phyloP scores from a whole-genome alignment of 1,140 invertebrate genomes.

The Saxidomus purpurata region DNA sequence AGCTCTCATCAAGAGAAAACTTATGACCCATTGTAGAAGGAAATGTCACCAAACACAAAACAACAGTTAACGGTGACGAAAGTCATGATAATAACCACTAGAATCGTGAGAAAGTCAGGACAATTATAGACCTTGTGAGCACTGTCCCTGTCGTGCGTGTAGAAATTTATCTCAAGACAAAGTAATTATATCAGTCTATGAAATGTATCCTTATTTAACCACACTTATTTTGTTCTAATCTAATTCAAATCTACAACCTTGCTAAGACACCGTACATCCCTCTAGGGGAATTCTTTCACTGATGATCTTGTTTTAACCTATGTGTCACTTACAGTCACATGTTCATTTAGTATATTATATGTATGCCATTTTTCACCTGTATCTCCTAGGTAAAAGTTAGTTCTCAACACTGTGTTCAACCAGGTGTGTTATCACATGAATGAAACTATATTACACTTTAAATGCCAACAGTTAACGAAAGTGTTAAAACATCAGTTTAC shows the following conservation, averaged over 20 bases:
- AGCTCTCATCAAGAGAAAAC: background rate
- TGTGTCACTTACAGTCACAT: conserved; percentile 21
- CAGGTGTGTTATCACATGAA: background rate
- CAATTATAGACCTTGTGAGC: conserved; percentile 37
- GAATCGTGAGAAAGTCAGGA: conserved; percentile 45
- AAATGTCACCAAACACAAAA: background rate
- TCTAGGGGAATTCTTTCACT: conserved; percentile 40
- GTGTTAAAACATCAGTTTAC: conserved; percentile 27
- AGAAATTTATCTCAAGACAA: background rate
- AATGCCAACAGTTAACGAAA: background rate
- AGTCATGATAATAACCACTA: conserved; percentile 24
- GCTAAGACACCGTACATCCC: conserved; percentile 24
- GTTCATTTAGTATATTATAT: background rate
- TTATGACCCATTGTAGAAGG: background rate
- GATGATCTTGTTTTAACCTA: conserved; percentile 8
- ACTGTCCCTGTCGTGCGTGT: background rate
- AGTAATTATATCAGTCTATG: background rate
- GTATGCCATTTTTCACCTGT: background rate
- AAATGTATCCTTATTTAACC: background rate
- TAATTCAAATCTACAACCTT: background rate
- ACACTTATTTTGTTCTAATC: background rate
- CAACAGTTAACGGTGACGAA: conserved; percentile 1
- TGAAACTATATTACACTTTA: background rate
- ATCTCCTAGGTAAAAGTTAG: background rate
- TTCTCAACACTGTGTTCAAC: background rate